A percentile compares a stretch with the other conserved stretches of the same genome.
Evolutionary conservation across 2,113 vertebrate genomes (phyloP).

Genomic region (Phodopus roborovskii): DNA sequence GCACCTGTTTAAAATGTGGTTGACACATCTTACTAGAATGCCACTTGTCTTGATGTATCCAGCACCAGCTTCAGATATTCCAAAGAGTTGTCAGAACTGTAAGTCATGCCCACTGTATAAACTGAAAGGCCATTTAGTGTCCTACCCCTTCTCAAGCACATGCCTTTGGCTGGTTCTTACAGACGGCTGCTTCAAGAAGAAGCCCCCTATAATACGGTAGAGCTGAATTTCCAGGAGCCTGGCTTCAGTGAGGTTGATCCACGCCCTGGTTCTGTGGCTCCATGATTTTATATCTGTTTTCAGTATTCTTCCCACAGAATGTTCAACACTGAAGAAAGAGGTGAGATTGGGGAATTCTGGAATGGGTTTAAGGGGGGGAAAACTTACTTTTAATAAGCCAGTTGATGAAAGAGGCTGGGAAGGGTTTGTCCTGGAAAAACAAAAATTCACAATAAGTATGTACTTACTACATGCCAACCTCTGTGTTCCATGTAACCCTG

Average conservation of each 20-base stretch:
- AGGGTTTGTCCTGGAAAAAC: conserved; percentile 62
- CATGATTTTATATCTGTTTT: background rate
- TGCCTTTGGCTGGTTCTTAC: background rate
- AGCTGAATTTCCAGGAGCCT: background rate
- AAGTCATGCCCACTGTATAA: background rate
- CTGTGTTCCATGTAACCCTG: background rate
- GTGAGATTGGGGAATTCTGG: too few relatives aligned
- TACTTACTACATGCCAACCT: background rate
- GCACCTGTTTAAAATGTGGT: background rate
- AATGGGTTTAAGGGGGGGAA: background rate
- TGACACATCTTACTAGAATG: background rate
- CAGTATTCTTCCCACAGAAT: background rate
- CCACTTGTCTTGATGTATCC: rapidly evolving
- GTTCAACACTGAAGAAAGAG: background rate
- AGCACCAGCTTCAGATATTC: background rate
- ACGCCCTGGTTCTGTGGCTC: background rate
- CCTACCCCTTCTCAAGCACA: background rate
- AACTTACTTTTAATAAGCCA: conserved; percentile 79
- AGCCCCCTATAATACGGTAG: background rate
- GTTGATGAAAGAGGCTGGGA: conserved; percentile 70
- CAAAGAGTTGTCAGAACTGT: background rate
- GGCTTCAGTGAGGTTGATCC: background rate
- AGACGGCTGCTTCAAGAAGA: background rate
- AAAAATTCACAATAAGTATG: background rate
- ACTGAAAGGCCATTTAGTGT: background rate